Percentiles rank a stretch among this genome's conserved stretches.
These are phyloP conservation scores for Oophaga pumilio DNA, from an alignment of 2,113 vertebrate species.

Conservation along the genomic window DNA sequence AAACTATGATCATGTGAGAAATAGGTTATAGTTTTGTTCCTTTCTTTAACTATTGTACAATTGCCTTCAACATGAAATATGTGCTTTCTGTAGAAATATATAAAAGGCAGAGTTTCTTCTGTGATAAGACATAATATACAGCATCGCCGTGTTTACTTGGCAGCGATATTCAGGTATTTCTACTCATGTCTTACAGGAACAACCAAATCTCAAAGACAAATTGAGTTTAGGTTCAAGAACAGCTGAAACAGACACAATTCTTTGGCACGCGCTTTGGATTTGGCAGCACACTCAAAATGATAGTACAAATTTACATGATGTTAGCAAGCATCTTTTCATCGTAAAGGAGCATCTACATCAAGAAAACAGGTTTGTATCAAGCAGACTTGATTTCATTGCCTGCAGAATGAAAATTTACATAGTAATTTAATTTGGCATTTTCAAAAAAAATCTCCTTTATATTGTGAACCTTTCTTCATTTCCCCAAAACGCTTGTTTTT, in stretches of 20 bases:
- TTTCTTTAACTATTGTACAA: background rate
- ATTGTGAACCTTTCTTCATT: slow-evolving; percentile 6
- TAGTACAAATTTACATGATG: slow-evolving; percentile 59
- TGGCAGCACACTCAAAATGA: slow-evolving; percentile 68
- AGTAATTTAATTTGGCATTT: slow-evolving; percentile 20
- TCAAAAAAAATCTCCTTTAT: background rate
- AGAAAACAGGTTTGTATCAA: slow-evolving; percentile 62
- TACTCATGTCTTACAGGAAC: slow-evolving; percentile 33
- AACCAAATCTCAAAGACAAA: background rate
- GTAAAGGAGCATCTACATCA: slow-evolving; percentile 63
- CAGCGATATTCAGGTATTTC: background rate
- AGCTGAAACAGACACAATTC: slow-evolving; percentile 61
- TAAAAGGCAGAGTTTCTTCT: background rate
- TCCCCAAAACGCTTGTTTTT: background rate
- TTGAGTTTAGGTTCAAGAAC: slow-evolving; percentile 24
- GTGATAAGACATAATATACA: background rate
- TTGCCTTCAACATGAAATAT: background rate
- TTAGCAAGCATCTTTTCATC: slow-evolving; percentile 64
- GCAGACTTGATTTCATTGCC: background rate
- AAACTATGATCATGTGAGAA: too few relatives aligned
- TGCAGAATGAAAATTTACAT: slow-evolving; percentile 11
- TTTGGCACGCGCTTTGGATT: slow-evolving; percentile 67
- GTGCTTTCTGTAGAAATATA: background rate
- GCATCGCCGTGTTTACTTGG: background rate
- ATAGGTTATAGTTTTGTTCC: background rate